Evolutionary conservation across 2,113 vertebrate genomes (phyloP).

Genomic region (Saccopteryx leptura): DNA sequence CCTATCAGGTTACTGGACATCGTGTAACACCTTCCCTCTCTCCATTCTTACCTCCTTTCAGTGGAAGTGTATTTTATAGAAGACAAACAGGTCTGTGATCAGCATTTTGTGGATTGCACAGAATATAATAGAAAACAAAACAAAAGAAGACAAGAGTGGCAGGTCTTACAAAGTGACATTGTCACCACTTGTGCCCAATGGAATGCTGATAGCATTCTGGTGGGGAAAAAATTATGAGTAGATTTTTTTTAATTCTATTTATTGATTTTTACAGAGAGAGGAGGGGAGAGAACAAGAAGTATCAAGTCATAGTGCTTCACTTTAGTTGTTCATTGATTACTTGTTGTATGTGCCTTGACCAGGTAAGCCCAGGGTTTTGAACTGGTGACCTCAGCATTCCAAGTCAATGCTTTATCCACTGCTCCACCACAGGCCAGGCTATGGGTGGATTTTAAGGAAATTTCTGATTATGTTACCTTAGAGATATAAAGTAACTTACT

Average conservation of each 20-base stretch:
- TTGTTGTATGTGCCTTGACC: too few relatives aligned
- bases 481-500: neutral
- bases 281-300: too few relatives aligned
- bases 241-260: too few relatives aligned
- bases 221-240: neutral
- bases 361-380: too few relatives aligned
- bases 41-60: neutral
- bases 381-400: too few relatives aligned
- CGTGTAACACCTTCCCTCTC: neutral
- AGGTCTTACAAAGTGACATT: neutral
- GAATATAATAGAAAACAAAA: neutral
- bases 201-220: neutral
- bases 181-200: neutral
- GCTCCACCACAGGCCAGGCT: too few relatives aligned
- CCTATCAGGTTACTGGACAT: neutral
- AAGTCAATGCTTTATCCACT: too few relatives aligned
- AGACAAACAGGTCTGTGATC: neutral
- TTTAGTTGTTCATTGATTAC: too few relatives aligned
- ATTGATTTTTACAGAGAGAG: too few relatives aligned
- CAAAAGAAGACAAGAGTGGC: too few relatives aligned
- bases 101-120: neutral
- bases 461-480: neutral
- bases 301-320: too few relatives aligned
- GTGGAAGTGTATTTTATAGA: neutral
- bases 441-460: neutral